Base-by-base conservation (phyloP, 2,888 invertebrate genomes). In the Lepidocyrtoides sp. region DNA sequence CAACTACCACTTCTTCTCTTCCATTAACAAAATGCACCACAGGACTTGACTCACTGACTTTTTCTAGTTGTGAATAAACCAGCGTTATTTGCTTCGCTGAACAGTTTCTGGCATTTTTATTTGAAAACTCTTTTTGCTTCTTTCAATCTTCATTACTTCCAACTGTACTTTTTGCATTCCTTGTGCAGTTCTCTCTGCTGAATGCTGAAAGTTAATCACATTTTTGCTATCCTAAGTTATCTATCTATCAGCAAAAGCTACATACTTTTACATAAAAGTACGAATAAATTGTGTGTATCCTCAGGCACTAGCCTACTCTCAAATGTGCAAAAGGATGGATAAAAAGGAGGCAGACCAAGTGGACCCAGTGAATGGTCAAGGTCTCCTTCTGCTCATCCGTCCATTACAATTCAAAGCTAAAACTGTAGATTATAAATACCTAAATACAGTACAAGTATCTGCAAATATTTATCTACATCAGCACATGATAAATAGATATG, bases 361-460 rank as follows among this genome's bases (percentile, higher is more conserved):
- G 48, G 36, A 36, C 36, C 7, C 7, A n/a, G 36, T 36, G 36
- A 10, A 66, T 32, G 66, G 66, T 66, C 66, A 66, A 66, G 66
- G 66, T 66, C 66, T 66, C 32, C 14, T 54, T 17, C 60, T 63
- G n/a, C n/a, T 29, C 12, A 12, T 63, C 29, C 32, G 63, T 63
- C 29, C 29, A 63, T 7, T 29, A 29, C 1, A 63, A 29, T 63
- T 26, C 7, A 54, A 57, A 51, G 14, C 10, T 14, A 14, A 2
- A 57, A n/a, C 12, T 69, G 29, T 36, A 36, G 2, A 36, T 7
- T 36, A 69, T 69, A 32, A 69, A 36, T 69, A 36, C 36, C 32
- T 75, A 75, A 48, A 36, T 75, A 75, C 23, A 17, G n/a, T n/a
- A n/a, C n/a, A n/a, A n/a, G n/a, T n/a, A n/a, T n/a, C 75, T 48